Base-by-base conservation (phyloP, 1,140 invertebrate genomes). In the Harlomillsia oculata region DNA sequence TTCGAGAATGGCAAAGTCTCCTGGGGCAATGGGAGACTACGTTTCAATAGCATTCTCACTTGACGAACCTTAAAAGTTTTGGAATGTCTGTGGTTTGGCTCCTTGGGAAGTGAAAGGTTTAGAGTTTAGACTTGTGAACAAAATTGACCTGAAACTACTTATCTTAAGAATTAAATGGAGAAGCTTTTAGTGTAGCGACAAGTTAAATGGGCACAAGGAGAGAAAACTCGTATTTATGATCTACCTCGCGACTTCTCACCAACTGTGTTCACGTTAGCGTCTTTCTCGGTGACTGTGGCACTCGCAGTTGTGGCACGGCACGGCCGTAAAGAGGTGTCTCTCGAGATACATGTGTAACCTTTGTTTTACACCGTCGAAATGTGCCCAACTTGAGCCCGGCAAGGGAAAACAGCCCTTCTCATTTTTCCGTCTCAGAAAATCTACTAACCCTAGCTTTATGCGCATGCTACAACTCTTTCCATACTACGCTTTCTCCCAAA, bases 291-390 rank as follows among this genome's bases (percentile, higher is more conserved):
- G 25, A 46, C 29, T 30, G 44, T 46, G 44, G n/a, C n/a, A n/a
- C n/a, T n/a, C 32, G 34, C 49, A 25, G 39, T 11, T 37, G 39
- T 23, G 34, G 36, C 49, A 32, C 45, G 45, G 20, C 45, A 48
- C 41, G 20, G 30, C 45, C 32, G 37, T 50, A 40, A 52, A 32
- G 25, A 49, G 23, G 5, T 9, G 43, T 54, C 30, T 48, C 29
- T 25, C 11, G 40, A 50, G 48, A 45, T 51, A 57, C 55, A 57
- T 57, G 46, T 57, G 55, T 51, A 57, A 51, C 55, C 55, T 57
- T 57, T 57, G 55, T 57, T 51, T 51, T 57, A 51, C 55, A 13
- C 36, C 20, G 9, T 25, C 9, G 39, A 57, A 57, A 51, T 57
- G 55, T 57, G 55, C 18, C 36, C 55, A 41, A 57, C 50, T 51